A percentile compares a stretch with the other conserved stretches of the same genome.
Conservation (phyloP, 2,113 vertebrate genomes). For the Phalacrocorax pelagicus region DNA sequence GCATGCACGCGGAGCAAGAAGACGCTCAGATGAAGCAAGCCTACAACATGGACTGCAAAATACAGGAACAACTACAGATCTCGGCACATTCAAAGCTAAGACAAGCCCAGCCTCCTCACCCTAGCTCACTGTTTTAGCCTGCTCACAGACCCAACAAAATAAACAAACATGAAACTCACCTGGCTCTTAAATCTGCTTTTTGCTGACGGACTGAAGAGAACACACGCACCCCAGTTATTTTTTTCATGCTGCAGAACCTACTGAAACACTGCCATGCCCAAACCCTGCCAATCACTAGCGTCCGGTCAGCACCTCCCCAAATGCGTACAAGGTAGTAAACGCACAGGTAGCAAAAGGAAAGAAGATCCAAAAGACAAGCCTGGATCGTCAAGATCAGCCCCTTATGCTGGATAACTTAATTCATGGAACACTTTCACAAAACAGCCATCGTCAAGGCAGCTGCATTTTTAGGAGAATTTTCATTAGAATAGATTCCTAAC, state of each 20-base stretch:
- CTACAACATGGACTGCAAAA: neutral
- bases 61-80: neutral
- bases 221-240: accelerated
- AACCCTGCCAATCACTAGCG: accelerated
- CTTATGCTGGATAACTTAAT: neutral
- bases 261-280: neutral
- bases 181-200: neutral
- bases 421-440: neutral
- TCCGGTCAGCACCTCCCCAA: neutral
- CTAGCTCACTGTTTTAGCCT: neutral
- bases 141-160: neutral
- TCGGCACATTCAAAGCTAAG: accelerated
- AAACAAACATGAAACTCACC: neutral
- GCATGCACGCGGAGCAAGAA: accelerated
- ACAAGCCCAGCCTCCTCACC: neutral
- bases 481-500: neutral
- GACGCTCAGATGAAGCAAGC: neutral
- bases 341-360: neutral
- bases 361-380: neutral
- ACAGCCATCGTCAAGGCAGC: neutral
- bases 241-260: neutral
- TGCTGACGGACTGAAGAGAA: neutral
- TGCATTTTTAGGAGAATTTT: neutral
- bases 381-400: neutral
- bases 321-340: neutral